phyloP scores from a whole-genome alignment of 2,888 invertebrate species.

The Nezara viridula region DNA sequence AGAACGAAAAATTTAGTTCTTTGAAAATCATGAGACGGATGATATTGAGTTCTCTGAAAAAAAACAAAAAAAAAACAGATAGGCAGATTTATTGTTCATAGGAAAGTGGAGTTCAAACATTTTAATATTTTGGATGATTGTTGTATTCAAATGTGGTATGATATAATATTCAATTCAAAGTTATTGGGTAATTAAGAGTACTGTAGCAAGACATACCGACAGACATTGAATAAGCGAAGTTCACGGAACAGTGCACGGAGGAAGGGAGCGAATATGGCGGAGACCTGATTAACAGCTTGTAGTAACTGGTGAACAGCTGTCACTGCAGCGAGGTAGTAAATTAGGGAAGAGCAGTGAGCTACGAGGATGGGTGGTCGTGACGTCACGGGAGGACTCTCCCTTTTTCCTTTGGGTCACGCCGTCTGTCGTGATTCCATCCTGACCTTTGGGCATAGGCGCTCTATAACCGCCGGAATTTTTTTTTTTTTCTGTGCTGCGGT shows the following conservation, averaged over 20 bases:
- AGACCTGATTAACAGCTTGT: slow-evolving; percentile 22
- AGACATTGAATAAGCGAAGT: not conserved
- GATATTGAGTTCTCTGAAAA: too few relatives aligned
- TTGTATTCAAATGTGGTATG: too few relatives aligned
- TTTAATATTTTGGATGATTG: too few relatives aligned
- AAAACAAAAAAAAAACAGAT: too few relatives aligned
- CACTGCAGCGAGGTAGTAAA: slow-evolving; percentile 25
- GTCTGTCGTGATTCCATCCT: slow-evolving; percentile 22
- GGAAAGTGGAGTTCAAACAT: too few relatives aligned
- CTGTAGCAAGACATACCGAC: not conserved
- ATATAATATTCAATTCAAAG: not conserved
- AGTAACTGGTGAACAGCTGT: not conserved
- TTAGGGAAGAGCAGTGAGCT: not conserved
- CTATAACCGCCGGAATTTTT: not conserved
- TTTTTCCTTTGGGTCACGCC: slow-evolving; percentile 32
- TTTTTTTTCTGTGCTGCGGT: not conserved
- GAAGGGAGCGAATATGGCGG: not conserved
- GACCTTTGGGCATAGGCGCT: not conserved
- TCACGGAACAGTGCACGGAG: not conserved
- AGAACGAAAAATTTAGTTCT: too few relatives aligned
- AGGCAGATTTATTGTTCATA: too few relatives aligned
- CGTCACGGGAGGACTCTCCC: slow-evolving; percentile 38
- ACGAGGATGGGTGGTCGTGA: slow-evolving; percentile 9
- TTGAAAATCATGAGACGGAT: too few relatives aligned
- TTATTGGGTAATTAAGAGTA: not conserved